phyloP scores from a whole-genome alignment of 2,797 vertebrate species.

The Columba guinea region DNA sequence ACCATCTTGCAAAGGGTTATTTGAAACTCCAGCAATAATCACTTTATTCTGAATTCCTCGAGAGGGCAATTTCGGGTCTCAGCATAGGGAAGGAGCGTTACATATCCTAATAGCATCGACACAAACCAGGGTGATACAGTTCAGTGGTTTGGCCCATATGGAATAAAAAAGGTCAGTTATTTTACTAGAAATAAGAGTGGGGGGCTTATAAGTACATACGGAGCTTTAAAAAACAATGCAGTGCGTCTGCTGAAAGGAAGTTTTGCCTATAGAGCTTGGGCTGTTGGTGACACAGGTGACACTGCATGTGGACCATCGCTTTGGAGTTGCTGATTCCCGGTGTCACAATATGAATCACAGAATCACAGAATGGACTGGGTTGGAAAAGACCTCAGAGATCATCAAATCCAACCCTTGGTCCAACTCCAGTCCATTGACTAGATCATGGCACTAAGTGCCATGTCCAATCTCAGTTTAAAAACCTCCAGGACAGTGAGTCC shows the following conservation, averaged over 20 bases:
- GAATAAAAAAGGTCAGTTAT: background rate
- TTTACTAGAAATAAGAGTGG: background rate
- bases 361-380: no score
- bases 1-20: background rate
- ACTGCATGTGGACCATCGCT: background rate
- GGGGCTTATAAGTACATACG: rapidly evolving
- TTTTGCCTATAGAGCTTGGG: background rate
- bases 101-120: background rate
- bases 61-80: background rate
- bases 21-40: constrained; percentile 10
- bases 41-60: background rate
- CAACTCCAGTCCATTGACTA: no score
- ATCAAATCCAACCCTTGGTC: no score
- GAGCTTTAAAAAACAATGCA: background rate
- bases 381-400: no score
- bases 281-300: background rate
- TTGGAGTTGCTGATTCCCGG: background rate
- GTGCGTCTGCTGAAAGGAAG: background rate
- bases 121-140: background rate
- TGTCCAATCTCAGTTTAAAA: no score
- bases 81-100: background rate
- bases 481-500: no score
- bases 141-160: background rate
- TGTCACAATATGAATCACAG: no score
- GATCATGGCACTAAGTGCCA: no score